Conservation (phyloP, 1,140 invertebrate species). For the Drosophila kurseongensis region DNA sequence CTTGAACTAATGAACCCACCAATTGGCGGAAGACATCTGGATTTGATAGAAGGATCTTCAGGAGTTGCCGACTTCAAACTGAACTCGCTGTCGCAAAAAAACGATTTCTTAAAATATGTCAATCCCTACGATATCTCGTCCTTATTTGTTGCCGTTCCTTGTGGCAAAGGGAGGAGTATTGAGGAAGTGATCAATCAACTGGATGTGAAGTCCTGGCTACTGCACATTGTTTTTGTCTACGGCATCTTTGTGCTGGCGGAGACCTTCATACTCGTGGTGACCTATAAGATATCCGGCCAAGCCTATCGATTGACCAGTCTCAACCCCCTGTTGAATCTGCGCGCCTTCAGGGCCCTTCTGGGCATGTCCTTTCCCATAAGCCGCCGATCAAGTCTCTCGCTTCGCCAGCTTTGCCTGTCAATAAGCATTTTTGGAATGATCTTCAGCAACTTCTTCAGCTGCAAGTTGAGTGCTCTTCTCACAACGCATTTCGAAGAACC, state of each 20-base stretch:
- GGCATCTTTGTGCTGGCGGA: conserved; percentile 25
- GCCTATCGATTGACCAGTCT: neutral
- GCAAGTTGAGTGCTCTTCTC: conserved; percentile 49
- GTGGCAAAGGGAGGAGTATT: conserved; percentile 10
- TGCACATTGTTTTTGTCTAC: neutral
- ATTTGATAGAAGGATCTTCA: too few relatives aligned
- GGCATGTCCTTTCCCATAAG: conserved; percentile 28
- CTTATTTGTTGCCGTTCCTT: conserved; percentile 35
- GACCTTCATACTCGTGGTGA: conserved; percentile 2
- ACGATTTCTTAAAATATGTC: too few relatives aligned
- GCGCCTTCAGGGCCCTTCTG: conserved; percentile 29
- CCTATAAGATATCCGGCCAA: neutral
- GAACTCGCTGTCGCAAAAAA: too few relatives aligned
- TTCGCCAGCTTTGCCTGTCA: conserved; percentile 35
- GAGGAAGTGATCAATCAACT: conserved; percentile 23
- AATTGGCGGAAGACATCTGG: too few relatives aligned
- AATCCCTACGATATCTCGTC: neutral
- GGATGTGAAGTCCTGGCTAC: neutral
- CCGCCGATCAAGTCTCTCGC: neutral
- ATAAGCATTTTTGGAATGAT: conserved; percentile 53
- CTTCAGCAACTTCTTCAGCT: conserved; percentile 33
- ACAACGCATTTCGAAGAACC: conserved; percentile 7
- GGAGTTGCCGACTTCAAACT: too few relatives aligned
- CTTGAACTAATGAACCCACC: too few relatives aligned
- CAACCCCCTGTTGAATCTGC: conserved; percentile 32